These are phyloP conservation scores for Brachypterus glaber DNA, from an alignment of 2,888 invertebrate species.

Conservation along the genomic window DNA sequence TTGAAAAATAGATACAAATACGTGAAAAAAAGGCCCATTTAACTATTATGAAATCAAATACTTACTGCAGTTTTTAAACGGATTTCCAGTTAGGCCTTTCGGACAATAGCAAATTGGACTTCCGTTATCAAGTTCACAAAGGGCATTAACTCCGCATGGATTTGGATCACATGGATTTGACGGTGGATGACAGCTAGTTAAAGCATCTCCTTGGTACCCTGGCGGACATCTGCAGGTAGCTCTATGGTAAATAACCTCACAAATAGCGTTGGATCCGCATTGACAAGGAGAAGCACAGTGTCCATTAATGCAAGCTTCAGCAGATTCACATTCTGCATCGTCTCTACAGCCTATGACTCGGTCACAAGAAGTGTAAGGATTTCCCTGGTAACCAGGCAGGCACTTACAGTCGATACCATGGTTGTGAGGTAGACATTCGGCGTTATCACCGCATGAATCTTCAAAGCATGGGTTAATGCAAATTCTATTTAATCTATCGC, in stretches of 20 bases:
- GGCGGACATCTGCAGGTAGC: constrained; percentile 73
- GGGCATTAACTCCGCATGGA: constrained; percentile 78
- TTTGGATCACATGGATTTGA: constrained; percentile 71
- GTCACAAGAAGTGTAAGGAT: constrained; percentile 64
- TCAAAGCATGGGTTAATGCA: constrained; percentile 75
- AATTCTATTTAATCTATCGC: constrained; percentile 73
- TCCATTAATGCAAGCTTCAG: constrained; percentile 69
- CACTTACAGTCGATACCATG: constrained; percentile 72
- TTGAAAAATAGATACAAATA: no score
- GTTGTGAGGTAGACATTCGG: constrained; percentile 65
- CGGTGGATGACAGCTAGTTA: constrained; percentile 61
- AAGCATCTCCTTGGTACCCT: constrained; percentile 73
- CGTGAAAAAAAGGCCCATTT: constrained; percentile 1
- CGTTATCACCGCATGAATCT: constrained; percentile 73
- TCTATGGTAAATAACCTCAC: constrained; percentile 70
- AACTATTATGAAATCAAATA: constrained; percentile 30
- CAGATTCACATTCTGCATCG: constrained; percentile 61
- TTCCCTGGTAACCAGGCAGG: constrained; percentile 62
- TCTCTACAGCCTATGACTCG: constrained; percentile 62
- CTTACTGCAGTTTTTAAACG: constrained; percentile 84
- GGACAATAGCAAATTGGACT: constrained; percentile 85
- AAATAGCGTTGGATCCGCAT: constrained; percentile 72
- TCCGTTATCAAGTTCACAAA: constrained; percentile 76
- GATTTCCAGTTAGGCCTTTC: constrained; percentile 83
- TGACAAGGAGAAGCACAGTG: constrained; percentile 68